Evolutionary conservation across 92 coral and sea anemone species (phyloP).

Genomic region (Zoanthus gigantus): DNA sequence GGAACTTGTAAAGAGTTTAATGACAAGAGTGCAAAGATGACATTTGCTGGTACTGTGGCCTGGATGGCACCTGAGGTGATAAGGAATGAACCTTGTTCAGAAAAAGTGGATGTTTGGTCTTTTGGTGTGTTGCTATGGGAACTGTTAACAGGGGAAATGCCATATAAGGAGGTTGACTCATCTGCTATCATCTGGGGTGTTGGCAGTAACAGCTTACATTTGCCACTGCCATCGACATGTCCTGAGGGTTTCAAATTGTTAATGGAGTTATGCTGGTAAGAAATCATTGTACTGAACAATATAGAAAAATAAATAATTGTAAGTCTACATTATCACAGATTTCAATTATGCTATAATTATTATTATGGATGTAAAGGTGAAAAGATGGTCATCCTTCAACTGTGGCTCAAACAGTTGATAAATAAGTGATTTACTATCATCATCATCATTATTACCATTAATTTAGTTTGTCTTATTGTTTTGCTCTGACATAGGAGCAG

Average conservation of each 20-base stretch:
- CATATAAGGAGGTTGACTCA: constrained; percentile 90
- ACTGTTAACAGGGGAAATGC: constrained; percentile 91
- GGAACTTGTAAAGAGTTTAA: constrained; percentile 91
- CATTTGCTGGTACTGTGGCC: constrained; percentile 94
- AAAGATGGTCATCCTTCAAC: not conserved
- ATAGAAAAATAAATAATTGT: not conserved
- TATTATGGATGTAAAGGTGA: too few relatives aligned
- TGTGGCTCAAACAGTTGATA: not conserved
- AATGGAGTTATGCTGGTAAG: constrained; percentile 90
- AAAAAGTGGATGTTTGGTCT: constrained; percentile 93
- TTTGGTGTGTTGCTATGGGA: constrained; percentile 95
- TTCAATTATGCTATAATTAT: too few relatives aligned
- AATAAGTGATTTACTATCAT: too few relatives aligned
- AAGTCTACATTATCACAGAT: too few relatives aligned
- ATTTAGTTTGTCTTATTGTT: not conserved
- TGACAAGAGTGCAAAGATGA: constrained; percentile 94
- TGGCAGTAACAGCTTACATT: constrained; percentile 88
- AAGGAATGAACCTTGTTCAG: constrained; percentile 91
- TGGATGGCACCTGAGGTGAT: constrained; percentile 99
- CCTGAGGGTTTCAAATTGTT: constrained; percentile 91
- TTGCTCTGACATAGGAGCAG: constrained; percentile 67
- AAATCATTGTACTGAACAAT: not conserved
- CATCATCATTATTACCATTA: too few relatives aligned
- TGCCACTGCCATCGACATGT: constrained; percentile 87
- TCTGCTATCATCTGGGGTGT: constrained; percentile 96